Evolutionary conservation across 1,140 invertebrate species (phyloP), one percentile per base, ranked within the genome.

Genomic region (Andricus grossulariae): DNA sequence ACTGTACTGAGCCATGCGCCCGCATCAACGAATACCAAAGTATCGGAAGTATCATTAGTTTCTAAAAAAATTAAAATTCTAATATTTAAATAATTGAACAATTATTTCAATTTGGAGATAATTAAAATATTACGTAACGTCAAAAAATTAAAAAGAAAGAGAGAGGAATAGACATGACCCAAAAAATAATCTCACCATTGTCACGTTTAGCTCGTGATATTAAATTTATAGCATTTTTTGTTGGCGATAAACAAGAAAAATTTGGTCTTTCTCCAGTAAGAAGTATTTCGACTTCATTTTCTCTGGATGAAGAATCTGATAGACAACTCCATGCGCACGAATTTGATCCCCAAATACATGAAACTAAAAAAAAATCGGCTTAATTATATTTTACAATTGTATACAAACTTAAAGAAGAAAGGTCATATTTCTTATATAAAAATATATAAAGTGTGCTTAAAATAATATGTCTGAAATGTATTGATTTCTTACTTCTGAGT

Each of bases 11-110:
- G 52, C 72, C 72, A 80, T 51, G 79, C 66, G 39, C 72, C 74
- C 25, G 76, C 77, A 18, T 83, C 83, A n/a, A 74, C 74, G 45
- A 83, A 85, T 74, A 77, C 76, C 52, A 70, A 50, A 74, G 78
- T 76, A 76, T 45, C 8, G 7, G 74, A 74, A 54, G 73, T 60
- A 77, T 66, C 71, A 74, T 39, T 39, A 73, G 71, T 79, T 74
- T 57, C 73, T 83, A 80, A 75, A 39, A 49, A 60, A 25, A 57
- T 52, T n/a, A 71, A 50, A n/a, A 13, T 70, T 15, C 21, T 18
- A 55, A 51, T 18, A 76, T 70, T 71, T 16, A 39, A 52, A 12
- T 5, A n/a, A 73, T 52, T 39, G 10, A 73, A 11, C 16, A 19
- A 71, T 21, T 71, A 8, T 32, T 77, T 72, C 25, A 32, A 71